These are phyloP conservation scores for Tethya wilhelma DNA, from an alignment of 37 sponge, comb jelly and placozoan genomes.

Conservation along the genomic window DNA sequence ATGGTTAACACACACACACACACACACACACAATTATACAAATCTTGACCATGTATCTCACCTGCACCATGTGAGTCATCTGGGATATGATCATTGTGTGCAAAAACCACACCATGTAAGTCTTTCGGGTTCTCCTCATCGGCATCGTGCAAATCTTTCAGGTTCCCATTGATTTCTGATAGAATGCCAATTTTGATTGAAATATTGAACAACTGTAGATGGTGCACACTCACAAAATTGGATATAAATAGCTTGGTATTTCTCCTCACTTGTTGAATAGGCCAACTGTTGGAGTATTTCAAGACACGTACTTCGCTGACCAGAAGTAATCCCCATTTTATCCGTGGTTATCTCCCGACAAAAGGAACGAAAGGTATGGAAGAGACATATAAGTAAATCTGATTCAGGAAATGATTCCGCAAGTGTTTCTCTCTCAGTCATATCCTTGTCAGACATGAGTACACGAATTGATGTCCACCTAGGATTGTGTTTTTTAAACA, in stretches of 20 bases:
- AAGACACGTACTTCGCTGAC: constrained; percentile 37
- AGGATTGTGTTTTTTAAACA: constrained; percentile 46
- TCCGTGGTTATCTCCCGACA: constrained; percentile 62
- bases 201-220: constrained; percentile 48
- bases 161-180: constrained; percentile 65
- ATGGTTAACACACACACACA: too few species aligned
- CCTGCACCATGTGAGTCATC: too few species aligned
- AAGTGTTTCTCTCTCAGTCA: constrained; percentile 43
- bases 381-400: constrained; percentile 57
- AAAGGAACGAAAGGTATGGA: constrained; percentile 48
- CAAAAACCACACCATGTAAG: too few species aligned
- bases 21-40: too few species aligned
- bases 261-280: constrained; percentile 33
- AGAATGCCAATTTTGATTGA: constrained; percentile 65
- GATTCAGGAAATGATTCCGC: constrained; percentile 29
- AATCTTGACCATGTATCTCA: too few species aligned
- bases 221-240: constrained; percentile 20
- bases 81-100: too few species aligned
- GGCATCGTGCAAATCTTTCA: too few species aligned
- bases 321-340: constrained; percentile 52
- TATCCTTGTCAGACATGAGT: constrained; percentile 73
- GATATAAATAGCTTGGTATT: constrained; percentile 37
- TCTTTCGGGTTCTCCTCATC: too few species aligned
- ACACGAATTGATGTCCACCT: constrained; percentile 19
- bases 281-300: constrained; percentile 48